Percentiles rank a stretch among this genome's conserved stretches.
Evolutionary conservation across 2,888 invertebrate genomes (phyloP).

Genomic region (Malthinus seriepunctatus): DNA sequence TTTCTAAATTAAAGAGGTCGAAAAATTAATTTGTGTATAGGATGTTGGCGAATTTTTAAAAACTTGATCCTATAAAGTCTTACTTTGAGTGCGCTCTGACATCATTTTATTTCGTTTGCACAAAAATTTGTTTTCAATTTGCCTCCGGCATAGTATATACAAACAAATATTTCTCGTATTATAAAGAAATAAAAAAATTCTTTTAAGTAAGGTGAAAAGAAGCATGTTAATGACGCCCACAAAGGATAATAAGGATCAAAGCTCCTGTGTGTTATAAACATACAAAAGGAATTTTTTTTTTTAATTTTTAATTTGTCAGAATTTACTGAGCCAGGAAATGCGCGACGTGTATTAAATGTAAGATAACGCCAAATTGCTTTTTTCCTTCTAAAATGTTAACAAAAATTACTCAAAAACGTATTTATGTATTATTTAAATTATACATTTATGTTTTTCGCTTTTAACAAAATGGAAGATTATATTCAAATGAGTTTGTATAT

Average conservation of each 20-base stretch:
- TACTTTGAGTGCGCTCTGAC: too few species aligned
- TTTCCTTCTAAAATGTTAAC: neutral
- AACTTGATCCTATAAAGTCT: too few species aligned
- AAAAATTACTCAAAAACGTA: too few species aligned
- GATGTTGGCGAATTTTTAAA: too few species aligned
- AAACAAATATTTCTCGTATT: slow-evolving; percentile 18
- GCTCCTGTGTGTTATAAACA: neutral
- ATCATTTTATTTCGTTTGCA: too few species aligned
- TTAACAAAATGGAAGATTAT: too few species aligned
- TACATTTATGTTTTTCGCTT: too few species aligned
- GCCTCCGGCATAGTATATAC: slow-evolving; percentile 8
- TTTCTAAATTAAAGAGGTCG: too few species aligned
- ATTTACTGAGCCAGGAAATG: slow-evolving; percentile 22
- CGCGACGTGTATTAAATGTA: slow-evolving; percentile 22
- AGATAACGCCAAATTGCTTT: slow-evolving; percentile 19
- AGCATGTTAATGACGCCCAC: slow-evolving; percentile 24
- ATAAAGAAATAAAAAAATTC: slow-evolving; percentile 16
- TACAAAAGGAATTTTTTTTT: slow-evolving; percentile 1
- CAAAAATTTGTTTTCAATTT: slow-evolving; percentile 17
- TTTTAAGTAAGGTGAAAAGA: slow-evolving; percentile 19
- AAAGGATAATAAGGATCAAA: slow-evolving; percentile 27
- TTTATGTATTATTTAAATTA: too few species aligned
- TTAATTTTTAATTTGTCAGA: slow-evolving; percentile 27
- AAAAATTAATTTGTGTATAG: too few species aligned
- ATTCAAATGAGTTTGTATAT: too few species aligned